Evolutionary conservation across 2,797 vertebrate genomes (phyloP).

Genomic region (Eospalax fontanierii): DNA sequence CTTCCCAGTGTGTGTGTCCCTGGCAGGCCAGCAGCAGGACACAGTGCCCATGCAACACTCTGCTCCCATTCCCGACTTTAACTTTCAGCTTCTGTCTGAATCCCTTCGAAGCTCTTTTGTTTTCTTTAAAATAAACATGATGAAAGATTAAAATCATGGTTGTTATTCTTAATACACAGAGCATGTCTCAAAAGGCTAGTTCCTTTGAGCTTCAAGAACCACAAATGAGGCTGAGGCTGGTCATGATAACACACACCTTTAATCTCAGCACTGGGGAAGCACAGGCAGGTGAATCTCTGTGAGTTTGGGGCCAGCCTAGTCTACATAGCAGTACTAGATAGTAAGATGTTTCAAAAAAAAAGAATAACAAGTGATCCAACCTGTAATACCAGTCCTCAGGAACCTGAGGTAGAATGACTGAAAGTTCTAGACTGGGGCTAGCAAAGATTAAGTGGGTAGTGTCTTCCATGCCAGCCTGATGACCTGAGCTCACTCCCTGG

Average conservation of each 20-base stretch:
- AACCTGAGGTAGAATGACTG: background rate
- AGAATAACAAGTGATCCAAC: background rate
- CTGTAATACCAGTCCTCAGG: background rate
- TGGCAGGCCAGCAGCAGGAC: too few relatives aligned
- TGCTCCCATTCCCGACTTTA: background rate
- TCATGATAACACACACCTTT: too few relatives aligned
- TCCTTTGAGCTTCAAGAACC: background rate
- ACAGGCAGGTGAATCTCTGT: too few relatives aligned
- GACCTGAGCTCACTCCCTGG: background rate
- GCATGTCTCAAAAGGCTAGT: background rate
- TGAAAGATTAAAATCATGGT: background rate
- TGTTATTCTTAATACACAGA: background rate
- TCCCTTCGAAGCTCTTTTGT: background rate
- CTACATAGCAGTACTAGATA: too few relatives aligned
- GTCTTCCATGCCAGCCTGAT: background rate
- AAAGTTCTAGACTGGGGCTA: background rate
- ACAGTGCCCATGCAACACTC: accelerated
- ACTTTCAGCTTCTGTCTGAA: background rate
- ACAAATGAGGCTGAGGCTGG: too few relatives aligned
- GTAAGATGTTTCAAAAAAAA: background rate
- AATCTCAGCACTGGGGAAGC: too few relatives aligned
- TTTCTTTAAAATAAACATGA: constrained; percentile 2
- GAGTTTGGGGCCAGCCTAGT: too few relatives aligned
- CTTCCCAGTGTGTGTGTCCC: background rate
- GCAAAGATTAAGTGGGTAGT: background rate